These are phyloP conservation scores for Notarius quadriscutis DNA, from an alignment of 2,113 vertebrate species.

Conservation along the genomic window DNA sequence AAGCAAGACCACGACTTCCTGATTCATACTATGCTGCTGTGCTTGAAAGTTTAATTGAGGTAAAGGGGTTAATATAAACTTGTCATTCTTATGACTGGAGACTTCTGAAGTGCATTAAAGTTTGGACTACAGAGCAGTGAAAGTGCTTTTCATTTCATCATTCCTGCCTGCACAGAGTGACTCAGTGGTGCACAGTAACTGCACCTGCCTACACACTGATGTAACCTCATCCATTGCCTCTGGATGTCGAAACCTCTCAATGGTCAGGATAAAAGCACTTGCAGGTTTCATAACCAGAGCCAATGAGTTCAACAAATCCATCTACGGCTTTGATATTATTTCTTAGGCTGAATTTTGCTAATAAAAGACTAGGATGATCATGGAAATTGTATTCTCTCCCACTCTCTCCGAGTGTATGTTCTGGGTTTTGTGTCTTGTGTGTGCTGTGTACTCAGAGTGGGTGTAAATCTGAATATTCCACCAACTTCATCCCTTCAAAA, in stretches of 20 bases:
- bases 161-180: conserved; percentile 25
- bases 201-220: conserved; percentile 42
- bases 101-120: not conserved
- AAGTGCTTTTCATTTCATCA: conserved; percentile 7
- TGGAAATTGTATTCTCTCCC: not conserved
- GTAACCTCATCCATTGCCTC: conserved; percentile 30
- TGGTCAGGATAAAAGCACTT: conserved; percentile 9
- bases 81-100: not conserved
- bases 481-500: not conserved
- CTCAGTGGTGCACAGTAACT: conserved; percentile 29
- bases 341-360: not conserved
- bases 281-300: conserved; percentile 24
- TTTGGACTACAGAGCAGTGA: not conserved
- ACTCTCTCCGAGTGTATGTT: not conserved
- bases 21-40: not conserved
- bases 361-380: not conserved
- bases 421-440: not conserved
- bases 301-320: not conserved
- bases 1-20: not conserved
- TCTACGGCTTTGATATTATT: not conserved
- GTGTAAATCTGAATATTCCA: not conserved
- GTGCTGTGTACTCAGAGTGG: not conserved
- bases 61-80: not conserved
- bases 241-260: conserved; percentile 30
- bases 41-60: not conserved